A percentile compares a stretch with the other conserved stretches of the same genome.
phyloP scores from a whole-genome alignment of 2,797 vertebrate species.

The Phalanger gymnotis region DNA sequence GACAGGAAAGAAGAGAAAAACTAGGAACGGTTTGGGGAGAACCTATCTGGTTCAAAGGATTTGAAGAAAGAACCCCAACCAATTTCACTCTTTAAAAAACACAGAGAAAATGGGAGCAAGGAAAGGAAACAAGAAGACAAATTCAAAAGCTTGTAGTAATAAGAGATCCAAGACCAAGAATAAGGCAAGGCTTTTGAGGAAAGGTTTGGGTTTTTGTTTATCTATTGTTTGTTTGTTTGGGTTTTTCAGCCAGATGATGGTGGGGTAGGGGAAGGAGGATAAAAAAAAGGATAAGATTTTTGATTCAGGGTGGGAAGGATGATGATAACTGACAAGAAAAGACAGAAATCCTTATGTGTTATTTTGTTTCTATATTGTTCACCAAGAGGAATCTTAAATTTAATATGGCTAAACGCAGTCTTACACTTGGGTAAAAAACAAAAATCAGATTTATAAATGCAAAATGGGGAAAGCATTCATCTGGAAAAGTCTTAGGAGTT shows the following conservation, averaged over 20 bases:
- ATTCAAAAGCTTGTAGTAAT: background rate
- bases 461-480: background rate
- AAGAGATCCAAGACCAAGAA: background rate
- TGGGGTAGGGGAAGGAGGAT: too few species aligned
- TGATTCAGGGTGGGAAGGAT: background rate
- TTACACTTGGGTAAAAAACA: background rate
- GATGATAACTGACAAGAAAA: background rate
- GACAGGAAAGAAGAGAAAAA: background rate
- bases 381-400: background rate
- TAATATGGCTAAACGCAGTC: background rate
- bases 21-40: background rate
- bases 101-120: background rate
- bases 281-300: background rate
- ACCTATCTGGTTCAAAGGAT: background rate
- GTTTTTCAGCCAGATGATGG: background rate
- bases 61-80: background rate
- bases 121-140: background rate
- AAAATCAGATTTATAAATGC: background rate
- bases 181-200: background rate
- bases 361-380: background rate
- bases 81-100: background rate
- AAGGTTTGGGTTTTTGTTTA: background rate
- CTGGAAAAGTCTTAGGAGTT: background rate
- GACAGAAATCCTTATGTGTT: background rate
- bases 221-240: background rate